Evolutionary conservation across 1,140 invertebrate genomes (phyloP).

Genomic region (Mamestra configurata): DNA sequence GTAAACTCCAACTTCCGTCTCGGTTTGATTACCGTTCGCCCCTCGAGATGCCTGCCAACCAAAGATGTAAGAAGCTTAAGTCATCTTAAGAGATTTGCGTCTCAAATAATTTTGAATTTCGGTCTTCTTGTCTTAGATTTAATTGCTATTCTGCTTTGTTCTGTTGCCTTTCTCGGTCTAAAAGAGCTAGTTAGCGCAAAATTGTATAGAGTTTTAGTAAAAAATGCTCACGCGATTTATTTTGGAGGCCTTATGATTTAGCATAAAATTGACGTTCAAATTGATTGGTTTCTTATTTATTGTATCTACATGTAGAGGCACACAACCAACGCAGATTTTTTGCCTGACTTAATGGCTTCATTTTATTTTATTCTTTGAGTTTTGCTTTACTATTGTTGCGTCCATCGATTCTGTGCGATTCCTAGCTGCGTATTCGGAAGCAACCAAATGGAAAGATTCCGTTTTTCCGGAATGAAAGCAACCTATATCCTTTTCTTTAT

Average conservation of each 20-base stretch:
- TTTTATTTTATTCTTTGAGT: neutral
- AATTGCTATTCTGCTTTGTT: constrained; percentile 36
- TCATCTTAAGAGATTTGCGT: constrained; percentile 49
- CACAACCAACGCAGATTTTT: neutral
- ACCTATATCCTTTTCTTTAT: neutral
- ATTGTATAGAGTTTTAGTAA: neutral
- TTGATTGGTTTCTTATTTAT: constrained; percentile 31
- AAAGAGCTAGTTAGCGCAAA: neutral
- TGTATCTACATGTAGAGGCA: neutral
- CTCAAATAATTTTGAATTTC: constrained; percentile 45
- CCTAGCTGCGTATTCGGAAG: neutral
- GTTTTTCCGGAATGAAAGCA: neutral
- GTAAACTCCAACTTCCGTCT: constrained; percentile 59
- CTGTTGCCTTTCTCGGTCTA: neutral
- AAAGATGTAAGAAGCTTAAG: constrained; percentile 62
- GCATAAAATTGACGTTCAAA: constrained; percentile 17
- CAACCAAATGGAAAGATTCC: neutral
- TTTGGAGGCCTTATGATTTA: constrained; percentile 12
- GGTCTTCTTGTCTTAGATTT: constrained; percentile 35
- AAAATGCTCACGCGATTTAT: neutral
- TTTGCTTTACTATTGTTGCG: neutral
- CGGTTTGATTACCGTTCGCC: constrained; percentile 77
- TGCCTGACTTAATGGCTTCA: neutral
- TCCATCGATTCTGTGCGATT: neutral
- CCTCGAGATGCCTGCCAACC: constrained; percentile 69